Percentiles rank a stretch among this genome's conserved stretches.
These are phyloP conservation scores for Spheniscus mendiculus DNA, from an alignment of 2,113 vertebrate species.

Conservation along the genomic window DNA sequence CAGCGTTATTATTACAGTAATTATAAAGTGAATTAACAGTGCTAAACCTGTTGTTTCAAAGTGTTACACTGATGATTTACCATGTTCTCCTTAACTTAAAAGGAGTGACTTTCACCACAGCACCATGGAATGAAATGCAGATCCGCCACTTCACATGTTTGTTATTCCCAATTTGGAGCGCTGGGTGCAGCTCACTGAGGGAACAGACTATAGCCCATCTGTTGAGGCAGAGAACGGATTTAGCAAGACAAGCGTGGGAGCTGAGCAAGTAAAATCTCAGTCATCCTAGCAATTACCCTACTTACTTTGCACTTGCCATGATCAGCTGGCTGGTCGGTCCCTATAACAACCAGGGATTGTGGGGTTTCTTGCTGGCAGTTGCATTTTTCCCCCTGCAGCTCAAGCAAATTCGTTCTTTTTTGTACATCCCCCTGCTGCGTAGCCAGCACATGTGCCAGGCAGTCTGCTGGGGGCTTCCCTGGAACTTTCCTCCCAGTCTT, in stretches of 20 bases:
- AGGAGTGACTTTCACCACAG: neutral
- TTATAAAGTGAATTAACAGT: neutral
- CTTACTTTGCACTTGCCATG: conserved; percentile 22
- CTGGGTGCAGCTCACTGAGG: neutral
- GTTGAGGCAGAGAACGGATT: conserved; percentile 20
- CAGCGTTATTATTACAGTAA: neutral
- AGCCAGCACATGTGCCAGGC: neutral
- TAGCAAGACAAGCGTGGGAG: conserved; percentile 44
- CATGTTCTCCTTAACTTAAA: neutral
- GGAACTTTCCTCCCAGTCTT: neutral
- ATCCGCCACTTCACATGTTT: neutral
- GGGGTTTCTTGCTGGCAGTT: conserved; percentile 32
- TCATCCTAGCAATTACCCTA: conserved; percentile 35
- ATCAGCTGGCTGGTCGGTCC: conserved; percentile 8
- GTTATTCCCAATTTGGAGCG: neutral
- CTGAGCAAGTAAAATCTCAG: conserved; percentile 48
- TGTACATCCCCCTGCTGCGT: neutral
- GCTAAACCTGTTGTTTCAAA: neutral
- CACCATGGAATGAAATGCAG: neutral
- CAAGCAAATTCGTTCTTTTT: neutral
- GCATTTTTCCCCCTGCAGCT: neutral
- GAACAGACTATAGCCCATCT: conserved; percentile 32
- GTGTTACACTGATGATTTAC: neutral
- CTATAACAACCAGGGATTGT: neutral
- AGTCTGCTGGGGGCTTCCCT: neutral